These are phyloP conservation scores for Danio kyathit DNA, from an alignment of 2,797 vertebrate species.

Conservation along the genomic window DNA sequence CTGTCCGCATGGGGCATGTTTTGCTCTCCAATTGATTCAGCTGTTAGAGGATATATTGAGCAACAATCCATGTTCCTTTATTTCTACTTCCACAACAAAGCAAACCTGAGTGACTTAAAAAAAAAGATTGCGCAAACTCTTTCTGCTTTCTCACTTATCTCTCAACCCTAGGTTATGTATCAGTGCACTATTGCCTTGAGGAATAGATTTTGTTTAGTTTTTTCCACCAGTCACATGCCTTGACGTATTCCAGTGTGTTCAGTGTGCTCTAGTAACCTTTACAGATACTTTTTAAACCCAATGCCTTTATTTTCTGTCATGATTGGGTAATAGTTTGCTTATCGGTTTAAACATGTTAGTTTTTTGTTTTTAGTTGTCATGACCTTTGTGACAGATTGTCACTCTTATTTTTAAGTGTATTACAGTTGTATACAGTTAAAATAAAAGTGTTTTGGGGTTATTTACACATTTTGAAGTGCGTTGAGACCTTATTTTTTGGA, in stretches of 20 bases:
- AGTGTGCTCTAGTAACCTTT: conserved; percentile 19
- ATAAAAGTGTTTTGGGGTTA: no score
- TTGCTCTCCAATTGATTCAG: background rate
- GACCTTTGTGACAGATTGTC: background rate
- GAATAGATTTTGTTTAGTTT: background rate
- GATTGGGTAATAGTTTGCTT: conserved; percentile 3
- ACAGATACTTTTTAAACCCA: background rate
- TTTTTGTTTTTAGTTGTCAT: background rate
- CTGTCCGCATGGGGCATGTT: conserved; percentile 13
- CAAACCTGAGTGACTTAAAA: conserved; percentile 70
- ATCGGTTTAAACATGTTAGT: background rate
- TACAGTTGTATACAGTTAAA: no score
- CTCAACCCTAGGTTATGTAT: conserved; percentile 66
- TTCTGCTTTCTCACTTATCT: conserved; percentile 34
- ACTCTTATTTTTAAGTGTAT: background rate
- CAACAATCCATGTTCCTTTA: conserved; percentile 49
- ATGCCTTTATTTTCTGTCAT: background rate
- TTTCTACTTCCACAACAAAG: conserved; percentile 66
- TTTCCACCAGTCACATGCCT: background rate
- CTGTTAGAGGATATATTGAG: conserved; percentile 29
- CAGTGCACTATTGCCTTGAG: conserved; percentile 6
- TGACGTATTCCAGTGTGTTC: background rate
- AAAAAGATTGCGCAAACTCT: conserved; percentile 67
- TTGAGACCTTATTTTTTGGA: no score
- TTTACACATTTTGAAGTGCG: no score